These are phyloP conservation scores for Artemia franciscana DNA, from an alignment of 1,140 invertebrate genomes.

Conservation along the genomic window DNA sequence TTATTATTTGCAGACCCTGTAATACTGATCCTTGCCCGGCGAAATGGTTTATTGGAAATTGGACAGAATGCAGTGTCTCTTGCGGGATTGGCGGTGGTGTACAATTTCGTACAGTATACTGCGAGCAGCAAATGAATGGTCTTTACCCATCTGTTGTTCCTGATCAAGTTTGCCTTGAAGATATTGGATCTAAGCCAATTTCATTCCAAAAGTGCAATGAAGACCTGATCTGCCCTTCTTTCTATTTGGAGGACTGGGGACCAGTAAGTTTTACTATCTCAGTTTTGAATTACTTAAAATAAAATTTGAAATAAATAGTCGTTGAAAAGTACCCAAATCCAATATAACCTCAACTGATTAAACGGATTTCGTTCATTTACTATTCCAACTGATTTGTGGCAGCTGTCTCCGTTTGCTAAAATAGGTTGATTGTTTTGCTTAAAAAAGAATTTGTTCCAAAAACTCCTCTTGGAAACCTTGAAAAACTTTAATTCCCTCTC, in stretches of 20 bases:
- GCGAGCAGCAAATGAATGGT: slow-evolving; percentile 43
- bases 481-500: too few relatives aligned
- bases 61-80: slow-evolving; percentile 54
- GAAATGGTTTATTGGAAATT: slow-evolving; percentile 51
- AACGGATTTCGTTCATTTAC: too few relatives aligned
- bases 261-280: slow-evolving; percentile 50
- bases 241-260: slow-evolving; percentile 61
- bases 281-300: too few relatives aligned
- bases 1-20: neutral
- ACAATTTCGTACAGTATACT: slow-evolving; percentile 35
- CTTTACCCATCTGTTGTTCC: slow-evolving; percentile 37
- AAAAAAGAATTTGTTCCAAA: too few relatives aligned
- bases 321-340: too few relatives aligned
- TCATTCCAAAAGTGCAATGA: slow-evolving; percentile 46
- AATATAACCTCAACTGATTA: too few relatives aligned
- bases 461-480: too few relatives aligned
- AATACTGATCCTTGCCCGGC: neutral
- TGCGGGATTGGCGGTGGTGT: slow-evolving; percentile 41
- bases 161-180: slow-evolving; percentile 42
- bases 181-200: slow-evolving; percentile 38
- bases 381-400: too few relatives aligned
- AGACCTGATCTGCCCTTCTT: slow-evolving; percentile 48
- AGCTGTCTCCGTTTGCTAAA: too few relatives aligned
- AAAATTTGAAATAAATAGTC: too few relatives aligned
- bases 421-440: too few relatives aligned